phyloP scores from a whole-genome alignment of 2,113 vertebrate species.

The Coreoperca whiteheadi region DNA sequence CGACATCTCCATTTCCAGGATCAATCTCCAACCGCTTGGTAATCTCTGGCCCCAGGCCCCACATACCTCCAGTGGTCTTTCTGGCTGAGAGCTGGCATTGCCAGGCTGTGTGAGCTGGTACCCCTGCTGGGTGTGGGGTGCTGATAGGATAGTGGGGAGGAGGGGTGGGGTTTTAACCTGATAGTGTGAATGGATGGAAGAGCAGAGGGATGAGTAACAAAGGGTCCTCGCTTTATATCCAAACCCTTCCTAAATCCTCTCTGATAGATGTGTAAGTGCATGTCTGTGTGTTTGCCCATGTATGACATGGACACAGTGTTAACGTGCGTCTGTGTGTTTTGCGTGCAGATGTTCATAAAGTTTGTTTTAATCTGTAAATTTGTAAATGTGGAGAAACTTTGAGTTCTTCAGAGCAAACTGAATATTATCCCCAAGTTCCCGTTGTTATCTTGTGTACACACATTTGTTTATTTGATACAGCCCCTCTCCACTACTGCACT shows the following conservation, averaged over 20 bases:
- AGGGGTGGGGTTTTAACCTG: slow-evolving; percentile 33
- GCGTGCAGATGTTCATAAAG: slow-evolving; percentile 41
- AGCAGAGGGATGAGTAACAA: slow-evolving; percentile 37
- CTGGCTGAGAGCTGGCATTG: slow-evolving; percentile 53
- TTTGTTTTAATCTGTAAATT: slow-evolving; percentile 70
- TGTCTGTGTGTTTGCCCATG: slow-evolving; percentile 11
- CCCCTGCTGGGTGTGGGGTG: slow-evolving; percentile 33
- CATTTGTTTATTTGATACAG: slow-evolving; percentile 84
- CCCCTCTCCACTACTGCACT: slow-evolving; percentile 72
- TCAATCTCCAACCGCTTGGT: slow-evolving; percentile 68
- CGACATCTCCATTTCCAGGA: slow-evolving; percentile 72
- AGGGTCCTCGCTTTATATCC: slow-evolving; percentile 20
- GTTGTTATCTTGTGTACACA: slow-evolving; percentile 83
- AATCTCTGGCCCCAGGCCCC: slow-evolving; percentile 65
- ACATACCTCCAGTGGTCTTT: slow-evolving; percentile 64
- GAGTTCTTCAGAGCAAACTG: slow-evolving; percentile 67
- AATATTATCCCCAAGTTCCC: slow-evolving; percentile 77
- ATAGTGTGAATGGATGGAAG: slow-evolving; percentile 37
- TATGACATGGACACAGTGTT: not conserved
- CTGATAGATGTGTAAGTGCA: slow-evolving; percentile 12
- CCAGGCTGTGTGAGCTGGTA: slow-evolving; percentile 39
- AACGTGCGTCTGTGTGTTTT: slow-evolving; percentile 21
- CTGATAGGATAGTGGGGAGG: slow-evolving; percentile 52
- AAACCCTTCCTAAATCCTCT: slow-evolving; percentile 51
- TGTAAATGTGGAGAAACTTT: slow-evolving; percentile 66